Base-by-base conservation (phyloP, 92 coral and sea anemone species). In the Pocillopora grandis region DNA sequence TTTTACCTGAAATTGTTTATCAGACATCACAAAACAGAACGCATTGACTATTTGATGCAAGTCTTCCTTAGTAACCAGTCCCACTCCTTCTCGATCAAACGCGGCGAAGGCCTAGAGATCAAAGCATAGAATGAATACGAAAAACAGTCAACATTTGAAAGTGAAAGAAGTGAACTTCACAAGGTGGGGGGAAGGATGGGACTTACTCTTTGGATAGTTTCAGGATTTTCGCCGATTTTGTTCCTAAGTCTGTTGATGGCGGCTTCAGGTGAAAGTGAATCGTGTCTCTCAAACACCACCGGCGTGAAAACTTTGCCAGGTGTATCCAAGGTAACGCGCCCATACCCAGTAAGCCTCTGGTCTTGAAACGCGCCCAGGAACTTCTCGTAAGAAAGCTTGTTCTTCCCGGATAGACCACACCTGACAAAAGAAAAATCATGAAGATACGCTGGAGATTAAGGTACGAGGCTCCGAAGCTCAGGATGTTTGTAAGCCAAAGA, bases 321-420 rank as follows among this genome's bases (percentile, higher is more conserved):
- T 42, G 98, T 80, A 75, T 92, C 98, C 86, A 94, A 90, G 18
- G 93, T 94, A 58, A 87, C 98, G 60, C 95, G 98, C 48, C 98
- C 95, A 59, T 94, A 92, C 48, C 98, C 98, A n/a, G 98, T 77
- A 42, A 82, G 92, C 9, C 92, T 89, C 66, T 81, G 85, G 62
- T 92, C 98, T 76, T 94, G 92, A 76, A 94, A 94, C 13, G 98
- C 93, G 76, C 91, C 85, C 61, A 94, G 98, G 75, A 94, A 94
- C 73, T 84, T 92, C 89, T 94, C 95, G 80, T 94, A 94, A 6
- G 98, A 94, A 76, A 94, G 82, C 62, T 93, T 92, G 89, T 83
- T 89, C 69, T 91, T 90, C 37, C 89, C 89, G 36, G 93, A 88
- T 59, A 94, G 84, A 16, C 98, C 98, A 66, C 98, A 94, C 82